Evolutionary conservation across 1,140 invertebrate genomes (phyloP), one percentile per base, ranked within the genome.

Genomic region (Leptinotarsa defecta): DNA sequence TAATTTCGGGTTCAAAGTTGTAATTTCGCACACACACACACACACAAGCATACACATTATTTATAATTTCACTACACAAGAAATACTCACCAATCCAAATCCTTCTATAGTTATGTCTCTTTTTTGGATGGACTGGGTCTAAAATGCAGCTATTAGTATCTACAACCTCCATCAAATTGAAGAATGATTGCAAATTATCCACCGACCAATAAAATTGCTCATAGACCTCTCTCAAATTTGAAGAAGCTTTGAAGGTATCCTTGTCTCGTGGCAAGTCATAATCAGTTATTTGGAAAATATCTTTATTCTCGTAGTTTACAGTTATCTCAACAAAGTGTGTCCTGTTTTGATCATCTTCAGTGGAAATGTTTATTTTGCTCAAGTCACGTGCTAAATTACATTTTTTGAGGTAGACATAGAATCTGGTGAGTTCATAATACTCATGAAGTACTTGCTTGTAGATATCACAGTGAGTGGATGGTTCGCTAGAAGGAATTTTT

Each of bases 121-220:
- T 82, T 11, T 75, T 83, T 48, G 86, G 86, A 27, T 76, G 81
- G 72, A 87, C 84, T 13, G 87, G 87, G 76, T 89, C 87, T 22
- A 89, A 71, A 68, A 88, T 82, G 80, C 85, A 86, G 65, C 85
- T 85, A 34, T 81, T 82, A 11, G 34, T 49, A 79, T 89, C 87
- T 24, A 88, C 78, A 69, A 84, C 83, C 71, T 86, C 86, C 82
- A 88, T 81, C 0, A 83, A 49, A 74, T 88, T 79, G 84, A 87
- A 88, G 79, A 87, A 86, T 3, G 83, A 76, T 77, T 88, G 85
- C 69, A 86, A 68, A 13, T 64, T 65, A 61, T 83, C 82, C 13
- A 84, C 63, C 15, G 61, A 27, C 0, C 22, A 75, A 8, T 80
- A 17, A 69, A 81, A 83, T 61, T 75, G 64, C 62, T 82, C 79